These are phyloP conservation scores for Colaptes auratus DNA, from an alignment of 2,113 vertebrate species.

Conservation along the genomic window DNA sequence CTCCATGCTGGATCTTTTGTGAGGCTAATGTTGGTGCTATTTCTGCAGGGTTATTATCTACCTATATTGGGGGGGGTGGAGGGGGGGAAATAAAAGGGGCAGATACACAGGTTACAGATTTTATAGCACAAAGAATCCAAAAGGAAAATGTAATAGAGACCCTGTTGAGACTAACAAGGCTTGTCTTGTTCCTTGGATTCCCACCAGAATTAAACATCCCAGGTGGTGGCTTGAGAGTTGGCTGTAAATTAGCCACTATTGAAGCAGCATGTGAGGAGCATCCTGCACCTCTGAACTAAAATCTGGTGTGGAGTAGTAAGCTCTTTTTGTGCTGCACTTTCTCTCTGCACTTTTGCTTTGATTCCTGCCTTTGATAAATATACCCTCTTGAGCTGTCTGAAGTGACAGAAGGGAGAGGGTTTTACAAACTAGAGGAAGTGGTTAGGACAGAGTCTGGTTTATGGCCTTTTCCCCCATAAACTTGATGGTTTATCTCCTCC, in stretches of 20 bases:
- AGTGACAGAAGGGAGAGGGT: neutral
- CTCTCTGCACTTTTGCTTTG: neutral
- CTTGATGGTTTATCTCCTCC: neutral
- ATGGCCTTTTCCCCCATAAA: neutral
- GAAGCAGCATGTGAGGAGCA: neutral
- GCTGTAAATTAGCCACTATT: neutral
- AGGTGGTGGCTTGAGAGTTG: neutral
- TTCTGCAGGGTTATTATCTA: neutral
- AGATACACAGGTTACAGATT: neutral
- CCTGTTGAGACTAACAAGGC: neutral
- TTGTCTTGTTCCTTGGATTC: neutral
- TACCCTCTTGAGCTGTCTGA: neutral
- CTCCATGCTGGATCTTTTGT: neutral
- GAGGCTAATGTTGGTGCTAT: neutral
- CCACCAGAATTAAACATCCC: neutral
- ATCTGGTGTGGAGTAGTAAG: neutral
- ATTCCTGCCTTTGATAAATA: neutral
- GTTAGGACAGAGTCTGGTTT: neutral
- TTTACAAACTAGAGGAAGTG: neutral
- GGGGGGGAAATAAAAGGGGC: too few species aligned
- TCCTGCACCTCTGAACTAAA: neutral
- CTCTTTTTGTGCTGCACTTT: neutral
- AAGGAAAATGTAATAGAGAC: neutral
- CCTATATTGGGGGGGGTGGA: neutral
- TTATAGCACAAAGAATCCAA: neutral